Evolutionary conservation across 2,888 invertebrate genomes (phyloP), one percentile per base, ranked within the genome.

Genomic region (Lasioglossum zephyrum): DNA sequence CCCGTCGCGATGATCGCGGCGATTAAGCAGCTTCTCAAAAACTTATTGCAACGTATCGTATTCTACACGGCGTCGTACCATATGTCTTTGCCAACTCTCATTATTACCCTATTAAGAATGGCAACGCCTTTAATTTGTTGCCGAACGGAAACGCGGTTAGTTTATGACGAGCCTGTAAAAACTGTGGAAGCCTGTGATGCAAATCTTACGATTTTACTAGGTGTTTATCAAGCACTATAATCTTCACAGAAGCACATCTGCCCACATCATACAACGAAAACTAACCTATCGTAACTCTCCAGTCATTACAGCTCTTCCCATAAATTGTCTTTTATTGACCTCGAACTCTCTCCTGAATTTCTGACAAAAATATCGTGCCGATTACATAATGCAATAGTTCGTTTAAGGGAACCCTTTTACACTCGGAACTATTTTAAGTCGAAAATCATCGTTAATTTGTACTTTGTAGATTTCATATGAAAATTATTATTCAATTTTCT

Each of bases 1-100:
- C 63, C 81, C 73, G 77, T 86, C 79, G 81, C 39, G 72, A 69
- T 39, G 73, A 74, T 26, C 81, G 26, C 16, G 49, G 69, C 85
- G 79, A 85, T 80, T 85, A 80, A 77, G 74, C 74, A 36, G 63
- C 85, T 72, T n/a, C 76, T 85, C 57, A 70, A 85, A 85, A 85
- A 80, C 77, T 77, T 69, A 81, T 75, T 47, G 77, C 80, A 13
- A 63, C 41, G 73, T 79, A 73, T 84, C 84, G 60, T 78, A 81
- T 85, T 85, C 77, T 79, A 60, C 53, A 53, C 16, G 57, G 44
- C 76, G 69, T 13, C 72, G 72, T 85, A 44, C 76, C 66, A 31
- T 63, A 66, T 36, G 66, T 77, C 86, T 74, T 79, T 79, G 77
- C 74, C 63, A 70, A 86, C 74, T 26, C 47, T 72, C 60, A 74